Evolutionary conservation across 2,113 vertebrate genomes (phyloP).

Genomic region (Nibea coibor): DNA sequence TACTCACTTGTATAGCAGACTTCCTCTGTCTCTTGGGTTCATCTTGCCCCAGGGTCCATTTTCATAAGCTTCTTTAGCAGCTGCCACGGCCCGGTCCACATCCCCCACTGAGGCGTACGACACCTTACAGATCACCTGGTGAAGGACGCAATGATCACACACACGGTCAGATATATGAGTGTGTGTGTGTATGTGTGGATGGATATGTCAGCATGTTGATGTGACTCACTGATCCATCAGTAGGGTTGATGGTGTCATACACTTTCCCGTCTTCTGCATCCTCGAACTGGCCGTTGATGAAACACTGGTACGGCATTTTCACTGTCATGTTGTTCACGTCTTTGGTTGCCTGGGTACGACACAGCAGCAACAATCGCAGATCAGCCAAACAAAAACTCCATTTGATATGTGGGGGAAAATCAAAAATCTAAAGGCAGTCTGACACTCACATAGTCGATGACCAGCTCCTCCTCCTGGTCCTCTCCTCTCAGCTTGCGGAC

Average conservation of each 20-base stretch:
- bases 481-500: conserved; percentile 88
- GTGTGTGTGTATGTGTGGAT: not conserved
- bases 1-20: conserved; percentile 82
- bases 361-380: not conserved
- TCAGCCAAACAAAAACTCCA: not conserved
- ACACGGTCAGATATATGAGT: too few relatives aligned
- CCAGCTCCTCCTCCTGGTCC: conserved; percentile 80
- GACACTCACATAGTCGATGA: conserved; percentile 85
- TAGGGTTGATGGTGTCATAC: conserved; percentile 84
- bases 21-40: conserved; percentile 87
- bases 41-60: conserved; percentile 86
- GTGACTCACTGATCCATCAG: conserved; percentile 79
- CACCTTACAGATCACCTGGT: conserved; percentile 85
- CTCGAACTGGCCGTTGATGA: conserved; percentile 85
- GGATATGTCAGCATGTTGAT: not conserved
- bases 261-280: conserved; percentile 84
- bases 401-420: not conserved
- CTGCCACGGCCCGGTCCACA: conserved; percentile 85
- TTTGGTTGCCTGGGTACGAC: conserved; percentile 75
- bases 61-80: conserved; percentile 85
- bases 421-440: not conserved
- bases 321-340: conserved; percentile 85
- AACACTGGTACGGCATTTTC: conserved; percentile 86
- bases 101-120: conserved; percentile 85
- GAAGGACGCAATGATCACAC: not conserved